Conservation (phyloP, 2,888 invertebrate species). For the Yponomeuta sedellus region DNA sequence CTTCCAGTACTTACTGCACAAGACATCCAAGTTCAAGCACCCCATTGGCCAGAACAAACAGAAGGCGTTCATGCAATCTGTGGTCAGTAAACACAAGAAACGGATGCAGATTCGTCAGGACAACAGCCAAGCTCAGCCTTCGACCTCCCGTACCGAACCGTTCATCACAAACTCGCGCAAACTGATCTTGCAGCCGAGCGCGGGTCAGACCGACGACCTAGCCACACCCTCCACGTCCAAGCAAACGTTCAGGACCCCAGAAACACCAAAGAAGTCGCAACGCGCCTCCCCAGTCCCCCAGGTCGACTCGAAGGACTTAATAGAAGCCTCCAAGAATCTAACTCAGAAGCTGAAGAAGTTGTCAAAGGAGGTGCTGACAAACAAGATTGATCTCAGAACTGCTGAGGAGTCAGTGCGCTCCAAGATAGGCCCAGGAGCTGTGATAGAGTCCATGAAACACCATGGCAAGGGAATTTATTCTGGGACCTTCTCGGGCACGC, state of each 20-base stretch:
- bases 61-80: conserved; percentile 70
- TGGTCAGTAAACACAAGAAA: conserved; percentile 71
- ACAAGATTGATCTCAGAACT: conserved; percentile 71
- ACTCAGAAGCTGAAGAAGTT: conserved; percentile 93
- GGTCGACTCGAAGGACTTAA: conserved; percentile 84
- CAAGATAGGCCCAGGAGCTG: conserved; percentile 80
- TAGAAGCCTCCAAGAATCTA: conserved; percentile 93
- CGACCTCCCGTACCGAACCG: conserved; percentile 62
- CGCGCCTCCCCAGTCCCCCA: conserved; percentile 56
- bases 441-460: conserved; percentile 94
- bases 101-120: conserved; percentile 59
- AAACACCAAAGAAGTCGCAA: conserved; percentile 55
- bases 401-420: conserved; percentile 69
- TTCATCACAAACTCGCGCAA: conserved; percentile 57
- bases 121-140: conserved; percentile 50
- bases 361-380: conserved; percentile 91
- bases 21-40: conserved; percentile 71
- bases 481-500: conserved; percentile 95
- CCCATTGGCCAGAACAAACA: conserved; percentile 69
- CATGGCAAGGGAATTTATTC: conserved; percentile 97
- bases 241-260: conserved; percentile 55
- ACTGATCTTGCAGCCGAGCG: conserved; percentile 50
- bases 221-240: conserved; percentile 54
- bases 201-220: conserved; percentile 45
- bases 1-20: conserved; percentile 69